A percentile compares a stretch with the other conserved stretches of the same genome.
Evolutionary conservation across 53 echinoderm and acorn worm species (phyloP).

Genomic region (Luidia sarsii): DNA sequence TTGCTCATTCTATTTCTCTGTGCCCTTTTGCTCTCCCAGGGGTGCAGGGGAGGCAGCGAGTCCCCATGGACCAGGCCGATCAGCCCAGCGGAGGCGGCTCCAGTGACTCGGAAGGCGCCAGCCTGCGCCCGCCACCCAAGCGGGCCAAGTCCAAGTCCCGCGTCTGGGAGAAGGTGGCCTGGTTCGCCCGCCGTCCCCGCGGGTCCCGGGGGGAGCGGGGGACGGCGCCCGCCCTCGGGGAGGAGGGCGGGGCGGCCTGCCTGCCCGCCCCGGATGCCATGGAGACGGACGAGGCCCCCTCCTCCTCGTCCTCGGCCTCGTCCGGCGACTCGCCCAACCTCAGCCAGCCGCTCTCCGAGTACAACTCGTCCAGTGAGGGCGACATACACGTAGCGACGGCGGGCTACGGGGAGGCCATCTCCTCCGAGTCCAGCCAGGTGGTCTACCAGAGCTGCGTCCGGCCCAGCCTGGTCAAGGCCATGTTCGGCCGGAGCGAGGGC

Average conservation of each 20-base stretch:
- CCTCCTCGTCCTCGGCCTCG: conserved; percentile 81
- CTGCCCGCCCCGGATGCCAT: conserved; percentile 76
- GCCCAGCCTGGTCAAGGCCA: conserved; percentile 90
- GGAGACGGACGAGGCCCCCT: conserved; percentile 86
- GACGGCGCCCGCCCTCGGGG: conserved; percentile 72
- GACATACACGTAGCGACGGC: conserved; percentile 37
- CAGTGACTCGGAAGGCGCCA: conserved; percentile 82
- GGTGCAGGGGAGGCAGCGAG: neutral
- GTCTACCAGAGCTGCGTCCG: conserved; percentile 93
- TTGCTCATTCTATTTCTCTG: too few relatives aligned
- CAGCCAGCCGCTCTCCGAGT: conserved; percentile 84
- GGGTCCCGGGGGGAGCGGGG: conserved; percentile 60
- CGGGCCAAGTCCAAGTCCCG: conserved; percentile 84
- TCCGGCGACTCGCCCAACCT: conserved; percentile 76
- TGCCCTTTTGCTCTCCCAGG: too few relatives aligned
- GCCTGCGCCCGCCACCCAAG: conserved; percentile 70
- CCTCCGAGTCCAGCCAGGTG: conserved; percentile 71
- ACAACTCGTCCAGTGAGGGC: conserved; percentile 91
- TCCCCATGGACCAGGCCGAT: conserved; percentile 55
- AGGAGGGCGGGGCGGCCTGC: conserved; percentile 77
- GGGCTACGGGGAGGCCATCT: conserved; percentile 10
- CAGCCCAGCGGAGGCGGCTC: conserved; percentile 64
- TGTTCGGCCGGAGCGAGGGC: conserved; percentile 67
- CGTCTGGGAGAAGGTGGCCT: conserved; percentile 92
- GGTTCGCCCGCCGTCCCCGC: conserved; percentile 77